A percentile compares a stretch with the other conserved stretches of the same genome.
These are phyloP conservation scores for Hydriomena furcata DNA, from an alignment of 2,888 invertebrate genomes.

Conservation along the genomic window DNA sequence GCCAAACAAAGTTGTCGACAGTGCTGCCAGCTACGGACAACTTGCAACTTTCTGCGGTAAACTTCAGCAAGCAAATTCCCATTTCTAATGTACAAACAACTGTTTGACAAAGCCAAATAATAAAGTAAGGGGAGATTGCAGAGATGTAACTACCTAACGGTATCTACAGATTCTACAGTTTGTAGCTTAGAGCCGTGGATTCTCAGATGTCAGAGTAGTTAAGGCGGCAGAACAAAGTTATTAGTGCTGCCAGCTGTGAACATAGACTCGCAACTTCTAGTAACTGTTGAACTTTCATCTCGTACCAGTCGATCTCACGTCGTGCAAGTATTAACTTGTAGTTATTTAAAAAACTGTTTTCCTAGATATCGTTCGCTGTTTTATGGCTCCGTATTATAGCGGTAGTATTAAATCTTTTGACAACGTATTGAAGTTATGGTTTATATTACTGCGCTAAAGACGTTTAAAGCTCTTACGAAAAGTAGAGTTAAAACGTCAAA, in stretches of 20 bases:
- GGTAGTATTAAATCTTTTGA: too few relatives aligned
- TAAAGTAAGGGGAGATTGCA: too few relatives aligned
- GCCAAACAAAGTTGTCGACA: constrained; percentile 12
- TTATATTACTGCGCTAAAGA: too few relatives aligned
- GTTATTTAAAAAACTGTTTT: too few relatives aligned
- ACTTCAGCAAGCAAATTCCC: constrained; percentile 1
- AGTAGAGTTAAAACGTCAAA: too few relatives aligned
- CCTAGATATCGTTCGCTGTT: too few relatives aligned
- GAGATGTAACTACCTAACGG: too few relatives aligned
- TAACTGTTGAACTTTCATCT: constrained; percentile 12
- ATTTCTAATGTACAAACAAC: background rate
- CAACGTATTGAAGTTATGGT: too few relatives aligned
- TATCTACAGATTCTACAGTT: too few relatives aligned
- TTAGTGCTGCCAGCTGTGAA: background rate
- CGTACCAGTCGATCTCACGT: constrained; percentile 19
- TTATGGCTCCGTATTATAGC: too few relatives aligned
- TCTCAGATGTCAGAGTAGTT: background rate
- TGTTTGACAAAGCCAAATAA: constrained; percentile 2
- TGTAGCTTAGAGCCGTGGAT: background rate
- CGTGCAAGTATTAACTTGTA: background rate
- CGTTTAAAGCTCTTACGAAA: too few relatives aligned
- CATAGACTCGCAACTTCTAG: constrained; percentile 5
- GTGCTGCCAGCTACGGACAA: constrained; percentile 12
- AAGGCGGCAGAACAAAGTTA: background rate
- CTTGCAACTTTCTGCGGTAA: constrained; percentile 13